phyloP scores from a whole-genome alignment of 2,113 vertebrate genomes.

The Columba janthina region DNA sequence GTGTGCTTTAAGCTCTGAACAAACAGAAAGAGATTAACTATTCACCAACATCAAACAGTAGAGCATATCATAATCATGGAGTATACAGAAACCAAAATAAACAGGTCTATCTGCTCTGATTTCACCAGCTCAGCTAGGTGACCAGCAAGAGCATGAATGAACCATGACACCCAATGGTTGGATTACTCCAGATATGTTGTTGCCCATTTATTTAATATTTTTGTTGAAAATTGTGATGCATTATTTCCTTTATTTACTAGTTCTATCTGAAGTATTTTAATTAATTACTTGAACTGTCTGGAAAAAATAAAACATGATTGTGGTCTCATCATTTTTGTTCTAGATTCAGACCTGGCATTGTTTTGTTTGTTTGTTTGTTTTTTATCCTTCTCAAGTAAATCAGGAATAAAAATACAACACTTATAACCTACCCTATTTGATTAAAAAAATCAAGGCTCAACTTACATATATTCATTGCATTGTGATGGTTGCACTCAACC shows the following conservation, averaged over 20 bases:
- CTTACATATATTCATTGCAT: not conserved
- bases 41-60: not conserved
- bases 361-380: not conserved
- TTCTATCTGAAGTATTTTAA: not conserved
- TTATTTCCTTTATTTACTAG: not conserved
- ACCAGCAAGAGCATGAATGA: not conserved
- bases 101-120: not conserved
- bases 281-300: not conserved
- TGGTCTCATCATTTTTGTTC: not conserved
- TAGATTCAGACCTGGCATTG: not conserved
- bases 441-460: not conserved
- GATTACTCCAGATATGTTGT: not conserved
- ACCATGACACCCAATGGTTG: not conserved
- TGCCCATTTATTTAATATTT: rapidly evolving
- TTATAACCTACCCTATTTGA: not conserved
- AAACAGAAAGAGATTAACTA: not conserved
- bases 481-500: too few relatives aligned
- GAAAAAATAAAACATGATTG: not conserved
- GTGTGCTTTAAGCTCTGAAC: not conserved
- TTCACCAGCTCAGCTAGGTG: not conserved
- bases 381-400: not conserved
- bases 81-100: not conserved
- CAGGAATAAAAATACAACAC: not conserved
- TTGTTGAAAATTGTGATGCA: not conserved
- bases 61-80: not conserved